Evolutionary conservation across 2,113 vertebrate genomes (phyloP).

Genomic region (Sphaerodactylus townsendi): DNA sequence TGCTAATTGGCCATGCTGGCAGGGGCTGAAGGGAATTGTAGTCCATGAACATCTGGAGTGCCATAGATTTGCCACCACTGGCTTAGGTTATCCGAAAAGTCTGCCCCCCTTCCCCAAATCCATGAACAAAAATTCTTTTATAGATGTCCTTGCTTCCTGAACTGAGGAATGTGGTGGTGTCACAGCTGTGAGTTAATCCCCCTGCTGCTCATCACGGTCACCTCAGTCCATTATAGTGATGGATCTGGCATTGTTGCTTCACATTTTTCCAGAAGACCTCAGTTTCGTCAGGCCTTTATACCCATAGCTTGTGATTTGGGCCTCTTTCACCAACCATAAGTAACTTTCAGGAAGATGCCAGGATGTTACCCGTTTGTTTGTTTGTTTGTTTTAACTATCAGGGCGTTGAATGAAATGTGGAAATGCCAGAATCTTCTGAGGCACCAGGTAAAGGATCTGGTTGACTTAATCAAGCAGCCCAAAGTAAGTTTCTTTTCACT

Average conservation of each 20-base stretch:
- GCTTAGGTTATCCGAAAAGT: no score
- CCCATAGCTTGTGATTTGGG: not conserved
- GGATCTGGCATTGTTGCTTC: no score
- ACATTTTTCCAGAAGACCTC: not conserved
- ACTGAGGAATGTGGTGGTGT: no score
- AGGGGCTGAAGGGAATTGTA: no score
- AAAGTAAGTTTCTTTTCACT: slow-evolving; percentile 80
- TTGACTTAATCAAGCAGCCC: slow-evolving; percentile 95
- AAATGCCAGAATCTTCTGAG: slow-evolving; percentile 96
- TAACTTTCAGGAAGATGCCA: not conserved
- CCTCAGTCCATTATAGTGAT: not conserved
- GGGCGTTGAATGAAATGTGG: slow-evolving; percentile 99
- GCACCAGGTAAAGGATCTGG: slow-evolving; percentile 94
- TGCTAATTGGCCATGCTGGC: no score
- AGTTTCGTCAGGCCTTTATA: not conserved
- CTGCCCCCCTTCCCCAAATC: no score
- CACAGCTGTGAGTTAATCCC: no score
- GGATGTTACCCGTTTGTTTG: not conserved
- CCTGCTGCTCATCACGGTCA: no score
- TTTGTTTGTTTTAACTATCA: slow-evolving; percentile 58
- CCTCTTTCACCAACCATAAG: not conserved
- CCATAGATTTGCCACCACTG: no score
- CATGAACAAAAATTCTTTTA: no score
- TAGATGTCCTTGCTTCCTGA: no score
- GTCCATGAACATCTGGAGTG: no score